Conservation (phyloP, 2,888 invertebrate species). For the Hypomecis atomaria region DNA sequence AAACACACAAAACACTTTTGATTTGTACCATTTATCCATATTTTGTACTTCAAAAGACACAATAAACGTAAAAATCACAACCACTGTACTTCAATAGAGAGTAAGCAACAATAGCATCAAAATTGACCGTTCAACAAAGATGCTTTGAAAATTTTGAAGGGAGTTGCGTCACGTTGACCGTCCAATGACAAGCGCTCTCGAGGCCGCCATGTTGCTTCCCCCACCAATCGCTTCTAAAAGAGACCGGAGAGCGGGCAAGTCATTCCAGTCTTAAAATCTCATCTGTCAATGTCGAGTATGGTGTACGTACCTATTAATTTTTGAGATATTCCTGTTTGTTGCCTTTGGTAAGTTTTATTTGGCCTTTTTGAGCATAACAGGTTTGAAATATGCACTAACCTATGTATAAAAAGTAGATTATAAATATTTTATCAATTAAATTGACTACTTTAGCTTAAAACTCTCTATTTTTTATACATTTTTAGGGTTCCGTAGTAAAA, state of each 20-base stretch:
- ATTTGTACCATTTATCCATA: no score
- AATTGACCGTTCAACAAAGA: conserved; percentile 34
- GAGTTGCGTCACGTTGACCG: conserved; percentile 31
- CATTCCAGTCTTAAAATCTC: conserved; percentile 43
- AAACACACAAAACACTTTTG: no score
- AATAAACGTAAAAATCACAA: no score
- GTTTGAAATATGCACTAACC: no score
- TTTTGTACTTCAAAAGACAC: no score
- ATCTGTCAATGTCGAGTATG: conserved; percentile 56
- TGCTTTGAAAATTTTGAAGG: conserved; percentile 42
- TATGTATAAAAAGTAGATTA: no score
- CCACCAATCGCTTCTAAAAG: conserved; percentile 51
- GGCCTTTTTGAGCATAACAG: no score
- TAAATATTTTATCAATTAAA: no score
- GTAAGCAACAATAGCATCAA: conserved; percentile 8
- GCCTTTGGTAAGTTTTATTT: not conserved
- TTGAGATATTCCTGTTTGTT: not conserved
- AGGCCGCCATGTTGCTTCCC: conserved; percentile 67
- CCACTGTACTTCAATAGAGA: not conserved
- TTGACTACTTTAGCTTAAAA: not conserved
- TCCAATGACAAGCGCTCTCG: conserved; percentile 34
- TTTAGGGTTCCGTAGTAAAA: no score
- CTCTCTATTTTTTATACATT: no score
- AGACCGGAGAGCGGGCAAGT: conserved; percentile 30
- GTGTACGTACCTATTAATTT: conserved; percentile 7